phyloP scores from a whole-genome alignment of 1,140 invertebrate genomes.

The Magallana gigas region DNA sequence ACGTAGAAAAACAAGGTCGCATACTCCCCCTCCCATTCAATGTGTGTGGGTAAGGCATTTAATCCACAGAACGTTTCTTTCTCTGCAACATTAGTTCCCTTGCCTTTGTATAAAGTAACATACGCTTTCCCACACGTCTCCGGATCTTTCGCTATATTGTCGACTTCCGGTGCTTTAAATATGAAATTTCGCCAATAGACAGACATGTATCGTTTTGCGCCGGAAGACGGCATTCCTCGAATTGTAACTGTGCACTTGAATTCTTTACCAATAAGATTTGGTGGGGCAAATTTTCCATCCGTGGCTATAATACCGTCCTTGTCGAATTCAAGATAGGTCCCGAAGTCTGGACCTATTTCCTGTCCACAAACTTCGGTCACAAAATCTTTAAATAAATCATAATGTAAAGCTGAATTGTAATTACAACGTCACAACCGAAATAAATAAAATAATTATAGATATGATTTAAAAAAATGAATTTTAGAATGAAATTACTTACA shows the following conservation, averaged over 20 bases:
- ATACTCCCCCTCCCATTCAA: conserved; percentile 63
- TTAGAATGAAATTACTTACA: not conserved
- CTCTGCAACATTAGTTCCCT: conserved; percentile 50
- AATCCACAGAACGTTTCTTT: conserved; percentile 59
- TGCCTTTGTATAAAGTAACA: conserved; percentile 62
- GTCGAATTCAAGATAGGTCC: conserved; percentile 62
- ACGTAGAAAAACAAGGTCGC: conserved; percentile 63
- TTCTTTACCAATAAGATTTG: conserved; percentile 49
- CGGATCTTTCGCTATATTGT: conserved; percentile 47
- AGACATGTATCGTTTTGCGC: conserved; percentile 56
- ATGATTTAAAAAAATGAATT: not conserved
- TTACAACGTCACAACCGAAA: not conserved
- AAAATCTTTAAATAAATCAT: conserved; percentile 51
- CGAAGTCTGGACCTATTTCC: conserved; percentile 61
- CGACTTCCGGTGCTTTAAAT: conserved; percentile 53
- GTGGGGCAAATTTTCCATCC: conserved; percentile 11
- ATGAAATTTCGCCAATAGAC: conserved; percentile 61
- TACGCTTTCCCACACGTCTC: conserved; percentile 63
- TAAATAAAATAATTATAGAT: not conserved
- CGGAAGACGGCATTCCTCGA: conserved; percentile 58
- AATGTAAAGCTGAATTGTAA: not conserved
- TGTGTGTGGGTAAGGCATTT: conserved; percentile 48
- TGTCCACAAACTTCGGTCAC: conserved; percentile 65
- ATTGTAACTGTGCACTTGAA: conserved; percentile 61
- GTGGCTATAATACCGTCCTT: conserved; percentile 50